Percentiles rank a stretch among this genome's conserved stretches.
These are phyloP conservation scores for Hypomesus transpacificus DNA, from an alignment of 2,113 vertebrate genomes.

Conservation along the genomic window DNA sequence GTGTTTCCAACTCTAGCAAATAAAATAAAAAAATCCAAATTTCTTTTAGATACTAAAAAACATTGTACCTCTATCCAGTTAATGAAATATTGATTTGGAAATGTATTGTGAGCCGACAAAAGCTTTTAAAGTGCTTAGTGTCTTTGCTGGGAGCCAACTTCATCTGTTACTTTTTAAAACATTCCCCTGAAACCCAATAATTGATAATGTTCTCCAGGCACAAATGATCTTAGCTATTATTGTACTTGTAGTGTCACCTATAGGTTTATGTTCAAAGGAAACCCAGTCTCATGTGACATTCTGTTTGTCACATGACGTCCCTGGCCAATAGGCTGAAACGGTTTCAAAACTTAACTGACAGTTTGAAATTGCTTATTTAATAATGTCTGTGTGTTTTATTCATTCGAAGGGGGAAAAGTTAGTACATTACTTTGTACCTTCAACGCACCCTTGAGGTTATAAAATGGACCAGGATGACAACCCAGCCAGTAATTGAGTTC, in stretches of 20 bases:
- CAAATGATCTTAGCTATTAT: conserved; percentile 5
- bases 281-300: background rate
- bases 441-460: too few species aligned
- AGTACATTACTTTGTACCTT: too few species aligned
- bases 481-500: too few species aligned
- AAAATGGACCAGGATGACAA: too few species aligned
- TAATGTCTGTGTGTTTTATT: conserved; percentile 45
- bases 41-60: conserved; percentile 39
- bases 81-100: conserved; percentile 76
- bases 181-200: conserved; percentile 25
- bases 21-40: conserved; percentile 39
- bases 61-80: conserved; percentile 60
- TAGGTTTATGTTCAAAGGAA: conserved; percentile 16
- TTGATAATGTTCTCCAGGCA: conserved; percentile 23
- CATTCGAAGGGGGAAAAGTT: conserved; percentile 6
- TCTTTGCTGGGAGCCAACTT: conserved; percentile 57
- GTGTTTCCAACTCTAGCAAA: background rate
- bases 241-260: conserved; percentile 39
- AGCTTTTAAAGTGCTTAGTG: conserved; percentile 60
- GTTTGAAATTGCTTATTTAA: conserved; percentile 43
- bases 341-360: conserved; percentile 34
- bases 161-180: conserved; percentile 34
- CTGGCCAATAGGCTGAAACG: conserved; percentile 23
- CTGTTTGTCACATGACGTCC: too few species aligned
- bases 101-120: conserved; percentile 59